These are phyloP conservation scores for Neostethus bicornis DNA, from an alignment of 2,797 vertebrate genomes.

Conservation along the genomic window DNA sequence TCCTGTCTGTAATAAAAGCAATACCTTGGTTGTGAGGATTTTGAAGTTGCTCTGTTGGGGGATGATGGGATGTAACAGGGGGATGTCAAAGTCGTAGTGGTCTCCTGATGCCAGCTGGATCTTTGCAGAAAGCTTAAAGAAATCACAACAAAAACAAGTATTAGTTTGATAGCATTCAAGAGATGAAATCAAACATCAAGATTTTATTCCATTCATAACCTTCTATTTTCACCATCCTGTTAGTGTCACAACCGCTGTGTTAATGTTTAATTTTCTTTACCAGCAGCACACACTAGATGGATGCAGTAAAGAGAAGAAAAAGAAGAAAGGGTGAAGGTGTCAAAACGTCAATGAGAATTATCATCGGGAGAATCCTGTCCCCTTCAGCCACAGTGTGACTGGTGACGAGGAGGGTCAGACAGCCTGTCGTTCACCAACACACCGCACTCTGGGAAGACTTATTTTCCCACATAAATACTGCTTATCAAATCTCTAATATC, in stretches of 20 bases:
- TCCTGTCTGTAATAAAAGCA: neutral
- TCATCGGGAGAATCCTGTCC: slow-evolving; percentile 60
- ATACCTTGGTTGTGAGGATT: slow-evolving; percentile 94
- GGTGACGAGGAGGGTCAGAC: slow-evolving; percentile 49
- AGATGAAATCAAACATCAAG: neutral
- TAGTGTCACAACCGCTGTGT: neutral
- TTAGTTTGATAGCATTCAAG: neutral
- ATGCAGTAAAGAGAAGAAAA: neutral
- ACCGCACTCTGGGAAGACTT: slow-evolving; percentile 11
- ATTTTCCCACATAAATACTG: slow-evolving; percentile 35
- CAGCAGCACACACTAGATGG: slow-evolving; percentile 10
- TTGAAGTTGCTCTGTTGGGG: slow-evolving; percentile 91
- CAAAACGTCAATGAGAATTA: slow-evolving; percentile 52
- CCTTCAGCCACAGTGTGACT: slow-evolving; percentile 58
- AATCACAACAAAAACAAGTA: slow-evolving; percentile 13
- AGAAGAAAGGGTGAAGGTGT: slow-evolving; percentile 25
- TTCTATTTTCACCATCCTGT: neutral
- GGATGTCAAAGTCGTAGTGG: slow-evolving; percentile 83
- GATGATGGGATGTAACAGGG: slow-evolving; percentile 87
- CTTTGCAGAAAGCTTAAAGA: slow-evolving; percentile 81
- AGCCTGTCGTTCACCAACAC: slow-evolving; percentile 61
- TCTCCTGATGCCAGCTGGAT: slow-evolving; percentile 87
- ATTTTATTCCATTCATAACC: neutral
- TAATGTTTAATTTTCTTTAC: slow-evolving; percentile 5
- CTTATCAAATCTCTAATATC: too few relatives aligned